These are phyloP conservation scores for rabbit (Oryctolagus cuniculus) DNA, from an alignment of 2,113 vertebrate species.

Conservation along the genomic window mOryCun1.1 NC_091433.1:170203001-170203500, in stretches of 20 bases:
- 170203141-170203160: not conserved
- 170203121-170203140: not conserved
- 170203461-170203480: no score
- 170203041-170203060: not conserved
- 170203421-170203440: no score
- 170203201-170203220: not conserved
- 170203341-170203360: not conserved
- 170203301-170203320: not conserved
- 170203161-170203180: not conserved
- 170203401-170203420: no score
- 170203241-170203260: not conserved
- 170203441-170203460: no score
- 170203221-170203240: not conserved
- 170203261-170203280: not conserved
- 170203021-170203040: not conserved
- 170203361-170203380: no score
- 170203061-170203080: not conserved
- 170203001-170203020: not conserved
- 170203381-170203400: no score
- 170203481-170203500: no score
- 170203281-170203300: not conserved
- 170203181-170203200: not conserved
- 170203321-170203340: not conserved
- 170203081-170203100: not conserved
- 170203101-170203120: not conserved